A percentile compares a stretch with the other conserved stretches of the same genome.
These are phyloP conservation scores for Vespertilio murinus DNA, from an alignment of 2,797 vertebrate species.

Conservation along the genomic window DNA sequence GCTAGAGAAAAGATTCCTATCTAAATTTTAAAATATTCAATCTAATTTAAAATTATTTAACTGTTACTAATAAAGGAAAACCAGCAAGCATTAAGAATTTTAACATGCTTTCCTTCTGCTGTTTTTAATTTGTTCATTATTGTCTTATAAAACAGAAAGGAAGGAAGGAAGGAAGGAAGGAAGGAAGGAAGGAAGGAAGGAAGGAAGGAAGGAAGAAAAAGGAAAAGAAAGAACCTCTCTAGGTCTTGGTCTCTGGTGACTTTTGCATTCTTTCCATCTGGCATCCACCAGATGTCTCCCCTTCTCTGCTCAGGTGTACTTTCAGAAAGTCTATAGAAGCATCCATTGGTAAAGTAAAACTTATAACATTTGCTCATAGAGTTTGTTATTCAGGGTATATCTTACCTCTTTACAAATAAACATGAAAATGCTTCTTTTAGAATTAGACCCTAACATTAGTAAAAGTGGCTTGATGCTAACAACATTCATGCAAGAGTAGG, in stretches of 20 bases:
- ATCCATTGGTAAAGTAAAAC: background rate
- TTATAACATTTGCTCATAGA: background rate
- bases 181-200: fast-evolving
- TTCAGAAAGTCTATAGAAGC: background rate
- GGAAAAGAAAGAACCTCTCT: background rate
- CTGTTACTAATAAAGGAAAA: background rate
- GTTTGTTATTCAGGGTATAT: background rate
- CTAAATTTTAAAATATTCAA: background rate
- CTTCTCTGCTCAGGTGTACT: background rate
- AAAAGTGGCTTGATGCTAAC: background rate
- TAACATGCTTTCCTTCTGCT: background rate
- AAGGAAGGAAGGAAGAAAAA: too few relatives aligned
- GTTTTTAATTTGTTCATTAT: background rate
- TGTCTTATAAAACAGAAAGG: background rate
- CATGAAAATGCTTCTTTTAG: background rate
- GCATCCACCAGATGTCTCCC: background rate
- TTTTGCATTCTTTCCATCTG: background rate
- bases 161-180: too few relatives aligned
- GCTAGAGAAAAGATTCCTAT: background rate
- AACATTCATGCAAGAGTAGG: background rate
- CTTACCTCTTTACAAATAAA: background rate
- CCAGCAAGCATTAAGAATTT: background rate
- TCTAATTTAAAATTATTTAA: background rate
- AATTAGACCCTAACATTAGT: background rate
- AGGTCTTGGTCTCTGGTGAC: background rate